Base-by-base conservation (phyloP, 1,140 invertebrate genomes). In the Megathymus violae region DNA sequence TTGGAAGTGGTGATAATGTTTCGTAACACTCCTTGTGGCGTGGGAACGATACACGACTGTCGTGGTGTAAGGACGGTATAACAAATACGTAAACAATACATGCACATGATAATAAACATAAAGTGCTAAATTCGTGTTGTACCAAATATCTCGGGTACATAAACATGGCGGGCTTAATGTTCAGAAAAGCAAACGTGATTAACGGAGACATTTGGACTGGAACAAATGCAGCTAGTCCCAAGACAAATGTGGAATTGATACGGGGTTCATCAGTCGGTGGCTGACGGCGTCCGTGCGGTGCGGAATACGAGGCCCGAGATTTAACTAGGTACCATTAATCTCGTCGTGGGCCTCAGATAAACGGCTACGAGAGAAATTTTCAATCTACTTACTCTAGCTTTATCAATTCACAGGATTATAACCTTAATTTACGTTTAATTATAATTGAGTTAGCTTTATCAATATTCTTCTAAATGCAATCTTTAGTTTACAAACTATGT, bases 301-400 rank as follows among this genome's bases (percentile, higher is more conserved):
- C 27, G 27, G 27, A 31, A 7, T 31, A 60, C 40, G 52, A 25
- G 52, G 54, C 66, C 60, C 63, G 58, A 76, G 76, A 78, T 71
- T 74, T 69, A 75, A 66, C 67, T 56, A 34, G 69, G 62, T 62
- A 67, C 59, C 71, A 85, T 85, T 80, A 79, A 85, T 85, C 78
- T 80, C 76, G 41, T 60, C 61, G 72, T 67, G 64, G 74, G 66
- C 68, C 51, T 73, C 54, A 71, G 76, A 76, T 80, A 82, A 84
- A 75, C 70, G 15, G 66, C 22, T 43, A 44, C 46, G 64, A 65
- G 62, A 56, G 52, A 56, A 56, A 56, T 44, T 38, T 58, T 58
- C 52, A 58, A 58, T 58, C 40, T 58, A 25, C 25, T 44, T 16
- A 13, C 41, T 25, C 41, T 58, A n/a, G 40, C 41, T 58, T 10